phyloP scores from a whole-genome alignment of 2,113 vertebrate species.

The Chascanopsetta lugubris region DNA sequence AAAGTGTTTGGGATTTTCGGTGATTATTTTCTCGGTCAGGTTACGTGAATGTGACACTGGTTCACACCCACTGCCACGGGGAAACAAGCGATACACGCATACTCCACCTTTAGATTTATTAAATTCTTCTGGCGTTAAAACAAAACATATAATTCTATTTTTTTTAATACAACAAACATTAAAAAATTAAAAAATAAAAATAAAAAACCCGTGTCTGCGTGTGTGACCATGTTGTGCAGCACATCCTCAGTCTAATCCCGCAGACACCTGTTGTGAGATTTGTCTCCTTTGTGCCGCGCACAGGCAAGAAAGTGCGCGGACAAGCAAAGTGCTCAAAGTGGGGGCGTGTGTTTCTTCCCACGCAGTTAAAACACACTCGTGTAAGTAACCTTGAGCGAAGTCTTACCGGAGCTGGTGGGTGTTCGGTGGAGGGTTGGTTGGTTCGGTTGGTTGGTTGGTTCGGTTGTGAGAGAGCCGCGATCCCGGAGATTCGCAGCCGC shows the following conservation, averaged over 20 bases:
- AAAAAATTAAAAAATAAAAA: no score
- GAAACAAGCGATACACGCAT: constrained; percentile 1
- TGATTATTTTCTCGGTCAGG: not conserved
- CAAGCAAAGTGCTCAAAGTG: constrained; percentile 39
- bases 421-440: not conserved
- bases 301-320: constrained; percentile 17
- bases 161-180: no score
- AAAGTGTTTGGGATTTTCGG: not conserved
- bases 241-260: constrained; percentile 64
- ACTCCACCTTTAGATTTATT: constrained; percentile 8
- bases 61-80: constrained; percentile 38
- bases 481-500: constrained; percentile 1
- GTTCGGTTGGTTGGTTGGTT: constrained; percentile 14
- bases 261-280: constrained; percentile 79
- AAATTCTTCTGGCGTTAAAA: no score
- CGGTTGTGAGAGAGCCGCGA: not conserved
- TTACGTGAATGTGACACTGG: not conserved
- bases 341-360: no score
- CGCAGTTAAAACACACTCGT: no score
- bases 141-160: no score
- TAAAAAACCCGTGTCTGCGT: no score
- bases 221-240: not conserved
- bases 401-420: no score
- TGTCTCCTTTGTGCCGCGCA: constrained; percentile 45
- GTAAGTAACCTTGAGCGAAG: no score